Evolutionary conservation across 2,888 invertebrate species (phyloP).

Genomic region (Sylvicola cinctus): DNA sequence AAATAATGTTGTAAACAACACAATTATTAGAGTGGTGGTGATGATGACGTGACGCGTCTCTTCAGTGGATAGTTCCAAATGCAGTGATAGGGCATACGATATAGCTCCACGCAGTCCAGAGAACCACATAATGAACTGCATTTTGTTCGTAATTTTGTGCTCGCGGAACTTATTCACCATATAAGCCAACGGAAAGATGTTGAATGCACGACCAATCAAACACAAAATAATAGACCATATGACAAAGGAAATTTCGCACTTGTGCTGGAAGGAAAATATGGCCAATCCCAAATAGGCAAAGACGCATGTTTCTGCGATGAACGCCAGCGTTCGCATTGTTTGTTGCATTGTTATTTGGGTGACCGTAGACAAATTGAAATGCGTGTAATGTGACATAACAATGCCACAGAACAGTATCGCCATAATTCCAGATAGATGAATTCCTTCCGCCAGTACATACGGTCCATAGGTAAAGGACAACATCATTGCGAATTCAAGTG

Average conservation of each 20-base stretch:
- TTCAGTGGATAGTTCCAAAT: slow-evolving; percentile 71
- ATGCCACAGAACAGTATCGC: slow-evolving; percentile 97
- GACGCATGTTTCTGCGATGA: slow-evolving; percentile 96
- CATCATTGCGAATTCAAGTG: slow-evolving; percentile 96
- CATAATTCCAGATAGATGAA: slow-evolving; percentile 95
- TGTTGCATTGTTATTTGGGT: slow-evolving; percentile 99
- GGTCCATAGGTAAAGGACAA: slow-evolving; percentile 96
- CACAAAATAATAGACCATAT: slow-evolving; percentile 89
- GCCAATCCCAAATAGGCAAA: slow-evolving; percentile 77
- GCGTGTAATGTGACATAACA: slow-evolving; percentile 99
- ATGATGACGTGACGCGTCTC: slow-evolving; percentile 93
- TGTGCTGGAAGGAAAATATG: slow-evolving; percentile 76
- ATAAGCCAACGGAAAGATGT: slow-evolving; percentile 87
- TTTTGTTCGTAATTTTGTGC: slow-evolving; percentile 92
- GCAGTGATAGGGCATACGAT: slow-evolving; percentile 90
- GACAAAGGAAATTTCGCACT: slow-evolving; percentile 77
- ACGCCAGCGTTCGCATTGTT: slow-evolving; percentile 90
- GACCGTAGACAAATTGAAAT: slow-evolving; percentile 92
- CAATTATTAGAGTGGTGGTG: slow-evolving; percentile 94
- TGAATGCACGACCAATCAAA: slow-evolving; percentile 81
- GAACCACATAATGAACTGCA: slow-evolving; percentile 99
- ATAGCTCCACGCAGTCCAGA: slow-evolving; percentile 92
- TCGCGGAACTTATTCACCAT: slow-evolving; percentile 90
- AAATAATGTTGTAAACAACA: slow-evolving; percentile 83
- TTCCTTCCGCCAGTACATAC: slow-evolving; percentile 92